Evolutionary conservation across 1,140 invertebrate species (phyloP).

Genomic region (Coelopa frigida): DNA sequence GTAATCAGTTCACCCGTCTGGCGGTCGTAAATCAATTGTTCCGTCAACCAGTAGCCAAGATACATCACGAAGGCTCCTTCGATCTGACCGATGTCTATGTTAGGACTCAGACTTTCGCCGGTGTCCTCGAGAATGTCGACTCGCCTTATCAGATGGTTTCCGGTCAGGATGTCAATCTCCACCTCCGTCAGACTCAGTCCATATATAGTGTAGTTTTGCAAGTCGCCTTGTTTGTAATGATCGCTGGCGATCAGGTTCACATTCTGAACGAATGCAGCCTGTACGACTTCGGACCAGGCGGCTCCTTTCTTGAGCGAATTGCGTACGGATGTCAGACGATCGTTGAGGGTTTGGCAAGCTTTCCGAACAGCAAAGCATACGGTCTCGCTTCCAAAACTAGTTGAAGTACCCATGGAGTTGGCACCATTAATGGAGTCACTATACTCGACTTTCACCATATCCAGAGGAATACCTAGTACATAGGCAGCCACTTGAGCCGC

Average conservation of each 20-base stretch:
- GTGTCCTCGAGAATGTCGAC: constrained; percentile 69
- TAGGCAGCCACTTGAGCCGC: constrained; percentile 69
- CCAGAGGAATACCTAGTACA: constrained; percentile 64
- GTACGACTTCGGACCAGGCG: constrained; percentile 61
- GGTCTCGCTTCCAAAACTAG: constrained; percentile 63
- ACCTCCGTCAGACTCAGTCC: constrained; percentile 58
- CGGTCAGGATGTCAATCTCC: constrained; percentile 67
- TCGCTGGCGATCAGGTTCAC: constrained; percentile 58
- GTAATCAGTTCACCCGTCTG: constrained; percentile 61
- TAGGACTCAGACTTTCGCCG: constrained; percentile 63
- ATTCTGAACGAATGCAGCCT: constrained; percentile 49
- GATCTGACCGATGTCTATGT: constrained; percentile 75
- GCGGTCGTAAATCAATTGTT: constrained; percentile 58
- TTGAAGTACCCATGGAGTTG: constrained; percentile 60
- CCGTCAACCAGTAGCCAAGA: constrained; percentile 69
- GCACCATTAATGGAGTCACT: constrained; percentile 57
- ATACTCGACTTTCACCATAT: constrained; percentile 61
- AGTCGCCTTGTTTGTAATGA: constrained; percentile 46
- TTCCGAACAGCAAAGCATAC: constrained; percentile 57
- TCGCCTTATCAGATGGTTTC: constrained; percentile 53
- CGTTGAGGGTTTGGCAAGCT: constrained; percentile 58
- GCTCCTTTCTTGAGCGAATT: constrained; percentile 50
- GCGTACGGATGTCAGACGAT: constrained; percentile 57
- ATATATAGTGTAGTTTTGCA: constrained; percentile 50
- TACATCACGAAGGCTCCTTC: constrained; percentile 87